Evolutionary conservation across 2,113 vertebrate species (phyloP).

Genomic region (Irena cyanogastra): DNA sequence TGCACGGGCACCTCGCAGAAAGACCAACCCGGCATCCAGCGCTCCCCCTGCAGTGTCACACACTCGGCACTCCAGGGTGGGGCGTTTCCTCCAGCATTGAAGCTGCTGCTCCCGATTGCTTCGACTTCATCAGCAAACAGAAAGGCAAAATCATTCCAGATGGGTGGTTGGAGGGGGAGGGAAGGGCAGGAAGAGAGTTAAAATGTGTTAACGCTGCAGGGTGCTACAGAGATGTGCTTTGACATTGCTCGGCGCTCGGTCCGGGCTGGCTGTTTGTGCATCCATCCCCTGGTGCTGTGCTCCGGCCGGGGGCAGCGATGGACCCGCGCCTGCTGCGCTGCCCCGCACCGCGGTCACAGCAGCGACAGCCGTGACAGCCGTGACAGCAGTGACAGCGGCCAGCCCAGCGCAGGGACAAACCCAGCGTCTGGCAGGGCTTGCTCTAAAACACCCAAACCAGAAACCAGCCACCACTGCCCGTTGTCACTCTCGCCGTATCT

Average conservation of each 20-base stretch:
- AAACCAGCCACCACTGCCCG: accelerated
- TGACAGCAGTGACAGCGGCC: not conserved
- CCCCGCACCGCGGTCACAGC: not conserved
- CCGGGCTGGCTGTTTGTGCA: not conserved
- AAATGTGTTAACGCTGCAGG: not conserved
- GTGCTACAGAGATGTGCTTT: not conserved
- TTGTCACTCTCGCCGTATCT: not conserved
- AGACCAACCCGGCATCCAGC: not conserved
- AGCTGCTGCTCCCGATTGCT: not conserved
- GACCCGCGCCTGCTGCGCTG: accelerated
- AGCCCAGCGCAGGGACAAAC: not conserved
- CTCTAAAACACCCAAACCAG: not conserved
- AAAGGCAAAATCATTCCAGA: not conserved
- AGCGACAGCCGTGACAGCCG: too few relatives aligned
- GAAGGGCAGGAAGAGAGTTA: slow-evolving; percentile 7
- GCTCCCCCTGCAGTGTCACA: not conserved
- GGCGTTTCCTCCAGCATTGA: slow-evolving; percentile 1
- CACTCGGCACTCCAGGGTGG: not conserved
- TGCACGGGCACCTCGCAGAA: not conserved
- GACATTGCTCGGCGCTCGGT: not conserved
- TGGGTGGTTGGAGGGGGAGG: not conserved
- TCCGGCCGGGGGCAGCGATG: accelerated
- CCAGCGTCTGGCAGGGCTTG: not conserved
- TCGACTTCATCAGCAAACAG: slow-evolving; percentile 37
- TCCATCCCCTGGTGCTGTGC: accelerated